Evolutionary conservation across 2,797 vertebrate genomes (phyloP).

Genomic region (Alca torda): DNA sequence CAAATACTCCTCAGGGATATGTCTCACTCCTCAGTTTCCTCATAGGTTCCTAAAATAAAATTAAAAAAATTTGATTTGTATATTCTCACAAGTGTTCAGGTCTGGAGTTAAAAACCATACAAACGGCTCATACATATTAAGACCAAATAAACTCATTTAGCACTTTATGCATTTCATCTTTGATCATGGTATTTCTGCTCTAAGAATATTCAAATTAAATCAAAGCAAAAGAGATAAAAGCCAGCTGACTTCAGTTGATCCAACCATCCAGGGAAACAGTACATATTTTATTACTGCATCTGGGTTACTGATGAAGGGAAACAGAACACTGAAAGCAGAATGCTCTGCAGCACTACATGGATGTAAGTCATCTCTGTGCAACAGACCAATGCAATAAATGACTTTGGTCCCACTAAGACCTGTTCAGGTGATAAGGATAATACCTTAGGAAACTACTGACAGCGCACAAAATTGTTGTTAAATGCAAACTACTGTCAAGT

Average conservation of each 20-base stretch:
- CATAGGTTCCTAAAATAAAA: background rate
- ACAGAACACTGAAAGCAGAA: background rate
- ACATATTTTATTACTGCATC: background rate
- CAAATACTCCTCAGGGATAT: background rate
- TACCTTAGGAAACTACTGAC: background rate
- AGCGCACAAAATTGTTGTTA: background rate
- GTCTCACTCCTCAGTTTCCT: background rate
- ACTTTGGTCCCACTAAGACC: background rate
- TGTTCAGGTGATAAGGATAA: background rate
- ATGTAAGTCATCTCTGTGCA: background rate
- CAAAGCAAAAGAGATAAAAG: slow-evolving; percentile 48
- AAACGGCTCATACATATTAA: background rate
- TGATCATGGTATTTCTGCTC: slow-evolving; percentile 11
- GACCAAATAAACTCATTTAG: slow-evolving; percentile 3
- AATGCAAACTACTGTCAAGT: background rate
- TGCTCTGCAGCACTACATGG: background rate
- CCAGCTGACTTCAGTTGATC: background rate
- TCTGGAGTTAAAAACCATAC: background rate
- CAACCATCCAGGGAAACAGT: background rate
- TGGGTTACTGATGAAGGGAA: background rate
- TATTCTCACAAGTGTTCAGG: background rate
- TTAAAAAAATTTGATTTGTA: background rate
- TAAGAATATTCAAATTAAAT: slow-evolving; percentile 40
- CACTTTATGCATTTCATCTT: background rate
- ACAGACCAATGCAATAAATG: background rate